A percentile compares a stretch with the other conserved stretches of the same genome.
These are phyloP conservation scores for Erebia palarica DNA, from an alignment of 2,888 invertebrate species.

Conservation along the genomic window DNA sequence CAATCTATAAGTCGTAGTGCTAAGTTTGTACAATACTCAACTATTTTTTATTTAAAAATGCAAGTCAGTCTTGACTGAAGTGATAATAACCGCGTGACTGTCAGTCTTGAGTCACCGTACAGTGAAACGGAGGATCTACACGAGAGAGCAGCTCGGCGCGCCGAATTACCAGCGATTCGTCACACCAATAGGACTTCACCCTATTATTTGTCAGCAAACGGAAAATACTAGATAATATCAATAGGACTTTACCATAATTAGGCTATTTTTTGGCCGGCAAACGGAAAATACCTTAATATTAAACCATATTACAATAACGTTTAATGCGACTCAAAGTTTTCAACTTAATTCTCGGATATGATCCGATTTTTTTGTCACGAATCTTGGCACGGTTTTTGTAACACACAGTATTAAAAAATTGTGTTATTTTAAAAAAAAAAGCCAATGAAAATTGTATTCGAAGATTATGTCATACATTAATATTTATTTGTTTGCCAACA, in stretches of 20 bases:
- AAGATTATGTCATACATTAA: not conserved
- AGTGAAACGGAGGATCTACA: slow-evolving; percentile 12
- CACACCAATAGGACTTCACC: not conserved
- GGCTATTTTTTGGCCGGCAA: not conserved
- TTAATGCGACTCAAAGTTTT: too few species aligned
- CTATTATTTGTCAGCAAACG: too few species aligned
- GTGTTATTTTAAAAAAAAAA: too few species aligned
- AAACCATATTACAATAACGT: too few species aligned
- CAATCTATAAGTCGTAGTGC: slow-evolving; percentile 26
- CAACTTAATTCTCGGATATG: too few species aligned
- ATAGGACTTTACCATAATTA: not conserved
- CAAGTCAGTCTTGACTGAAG: slow-evolving; percentile 57
- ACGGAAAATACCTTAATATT: not conserved
- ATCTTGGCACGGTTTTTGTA: too few species aligned
- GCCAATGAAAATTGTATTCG: too few species aligned
- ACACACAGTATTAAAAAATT: too few species aligned
- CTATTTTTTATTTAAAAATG: slow-evolving; percentile 73
- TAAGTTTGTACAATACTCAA: slow-evolving; percentile 45
- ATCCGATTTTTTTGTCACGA: too few species aligned
- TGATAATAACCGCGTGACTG: slow-evolving; percentile 45
- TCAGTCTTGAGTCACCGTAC: slow-evolving; percentile 63
- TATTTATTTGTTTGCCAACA: not conserved
- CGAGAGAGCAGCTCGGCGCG: slow-evolving; percentile 8
- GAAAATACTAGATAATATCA: too few species aligned
- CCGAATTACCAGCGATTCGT: not conserved